Percentiles rank a stretch among this genome's conserved stretches.
These are phyloP conservation scores for Lagopus leucura DNA, from an alignment of 2,113 vertebrate genomes.

Conservation along the genomic window DNA sequence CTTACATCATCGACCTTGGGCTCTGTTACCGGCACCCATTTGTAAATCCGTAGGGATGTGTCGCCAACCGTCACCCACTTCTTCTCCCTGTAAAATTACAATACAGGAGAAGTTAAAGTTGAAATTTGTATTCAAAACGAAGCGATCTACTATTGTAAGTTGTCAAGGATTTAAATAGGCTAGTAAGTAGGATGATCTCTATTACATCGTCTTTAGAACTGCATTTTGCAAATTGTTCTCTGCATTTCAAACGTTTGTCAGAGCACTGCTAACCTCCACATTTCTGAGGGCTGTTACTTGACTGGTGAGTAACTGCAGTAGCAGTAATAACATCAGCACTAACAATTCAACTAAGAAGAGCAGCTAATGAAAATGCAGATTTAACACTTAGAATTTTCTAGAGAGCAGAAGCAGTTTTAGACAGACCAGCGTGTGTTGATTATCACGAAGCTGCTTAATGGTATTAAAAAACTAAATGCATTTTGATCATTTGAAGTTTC, in stretches of 20 bases:
- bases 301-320: slow-evolving; percentile 51
- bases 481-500: slow-evolving; percentile 36
- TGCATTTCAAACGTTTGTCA: slow-evolving; percentile 38
- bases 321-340: slow-evolving; percentile 39
- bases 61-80: slow-evolving; percentile 99
- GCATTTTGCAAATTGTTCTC: slow-evolving; percentile 47
- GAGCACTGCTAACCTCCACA: slow-evolving; percentile 50
- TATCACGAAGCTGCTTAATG: slow-evolving; percentile 41
- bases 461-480: slow-evolving; percentile 10
- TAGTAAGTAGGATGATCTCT: slow-evolving; percentile 60
- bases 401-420: slow-evolving; percentile 46
- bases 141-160: slow-evolving; percentile 37
- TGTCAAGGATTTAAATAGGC: slow-evolving; percentile 59
- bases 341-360: slow-evolving; percentile 38
- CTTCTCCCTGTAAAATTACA: slow-evolving; percentile 89
- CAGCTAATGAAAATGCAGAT: slow-evolving; percentile 40
- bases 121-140: background rate
- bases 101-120: slow-evolving; percentile 54
- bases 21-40: slow-evolving; percentile 98
- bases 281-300: slow-evolving; percentile 46
- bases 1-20: slow-evolving; percentile 96
- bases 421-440: slow-evolving; percentile 11
- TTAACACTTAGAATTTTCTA: slow-evolving; percentile 44
- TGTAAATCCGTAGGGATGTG: slow-evolving; percentile 97
- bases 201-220: slow-evolving; percentile 39